phyloP scores from a whole-genome alignment of 2,113 vertebrate species.

The Cyrtonyx montezumae region DNA sequence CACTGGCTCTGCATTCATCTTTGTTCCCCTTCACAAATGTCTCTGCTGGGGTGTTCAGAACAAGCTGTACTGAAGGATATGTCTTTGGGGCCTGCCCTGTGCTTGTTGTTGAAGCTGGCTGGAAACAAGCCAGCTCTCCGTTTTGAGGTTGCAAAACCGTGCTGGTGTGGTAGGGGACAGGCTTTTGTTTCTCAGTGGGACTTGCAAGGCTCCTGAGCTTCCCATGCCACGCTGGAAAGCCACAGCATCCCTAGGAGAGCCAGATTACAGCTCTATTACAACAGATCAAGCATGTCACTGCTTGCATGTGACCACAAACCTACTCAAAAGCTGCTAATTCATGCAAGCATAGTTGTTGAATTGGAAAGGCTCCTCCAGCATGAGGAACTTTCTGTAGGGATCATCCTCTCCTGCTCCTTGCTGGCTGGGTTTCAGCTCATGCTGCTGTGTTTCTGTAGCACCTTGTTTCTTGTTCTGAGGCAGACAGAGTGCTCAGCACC shows the following conservation, averaged over 20 bases:
- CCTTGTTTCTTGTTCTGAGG: background rate
- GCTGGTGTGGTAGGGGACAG: background rate
- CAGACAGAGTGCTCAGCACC: background rate
- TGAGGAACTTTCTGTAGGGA: background rate
- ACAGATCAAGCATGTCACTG: background rate
- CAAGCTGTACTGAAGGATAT: conserved; percentile 28
- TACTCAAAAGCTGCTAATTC: background rate
- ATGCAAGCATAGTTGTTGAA: background rate
- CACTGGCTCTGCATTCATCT: background rate
- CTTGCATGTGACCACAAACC: background rate
- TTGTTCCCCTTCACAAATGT: background rate
- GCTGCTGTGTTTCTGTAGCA: background rate
- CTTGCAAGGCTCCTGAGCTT: background rate
- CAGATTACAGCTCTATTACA: background rate
- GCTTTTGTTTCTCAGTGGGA: background rate
- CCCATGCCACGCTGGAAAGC: background rate
- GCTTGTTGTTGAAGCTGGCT: conserved; percentile 20
- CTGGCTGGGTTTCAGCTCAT: background rate
- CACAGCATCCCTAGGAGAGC: background rate
- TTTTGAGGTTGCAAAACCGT: conserved; percentile 25
- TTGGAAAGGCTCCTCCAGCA: background rate
- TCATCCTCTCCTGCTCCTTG: background rate
- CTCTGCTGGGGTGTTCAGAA: background rate
- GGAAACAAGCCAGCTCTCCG: conserved; percentile 1
- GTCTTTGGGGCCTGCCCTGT: conserved; percentile 30